A percentile compares a stretch with the other conserved stretches of the same genome.
Conservation (phyloP, 2,888 invertebrate genomes). For the Microplitis deprimator region DNA sequence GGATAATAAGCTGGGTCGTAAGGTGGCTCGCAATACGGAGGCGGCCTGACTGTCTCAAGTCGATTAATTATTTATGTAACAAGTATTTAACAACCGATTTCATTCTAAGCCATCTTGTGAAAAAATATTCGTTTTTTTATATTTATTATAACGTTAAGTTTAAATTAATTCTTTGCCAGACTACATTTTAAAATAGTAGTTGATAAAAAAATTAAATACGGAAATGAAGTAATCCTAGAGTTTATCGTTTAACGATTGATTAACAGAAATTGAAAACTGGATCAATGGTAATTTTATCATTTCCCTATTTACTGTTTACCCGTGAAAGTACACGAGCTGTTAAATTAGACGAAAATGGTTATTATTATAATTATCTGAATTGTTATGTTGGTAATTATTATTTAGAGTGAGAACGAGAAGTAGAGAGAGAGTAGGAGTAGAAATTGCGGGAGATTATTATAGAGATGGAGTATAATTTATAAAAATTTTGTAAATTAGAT, state of each 20-base stretch:
- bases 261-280: neutral
- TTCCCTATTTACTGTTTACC: neutral
- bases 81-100: constrained; percentile 56
- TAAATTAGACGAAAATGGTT: neutral
- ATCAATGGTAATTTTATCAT: constrained; percentile 13
- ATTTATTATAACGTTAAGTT: neutral
- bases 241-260: neutral
- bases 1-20: constrained; percentile 65
- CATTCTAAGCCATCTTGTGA: constrained; percentile 49
- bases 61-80: constrained; percentile 61
- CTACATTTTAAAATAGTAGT: constrained; percentile 5
- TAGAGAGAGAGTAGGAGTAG: neutral
- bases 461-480: neutral
- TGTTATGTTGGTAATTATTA: neutral
- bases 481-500: neutral
- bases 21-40: constrained; percentile 71
- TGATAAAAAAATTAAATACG: neutral
- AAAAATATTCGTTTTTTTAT: neutral
- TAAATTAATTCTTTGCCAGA: constrained; percentile 15
- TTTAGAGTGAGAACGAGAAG: neutral
- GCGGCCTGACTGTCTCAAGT: constrained; percentile 69
- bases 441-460: neutral
- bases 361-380: neutral
- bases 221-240: neutral
- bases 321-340: neutral